phyloP scores from a whole-genome alignment of 2,113 vertebrate species.

The Grantiella picta region DNA sequence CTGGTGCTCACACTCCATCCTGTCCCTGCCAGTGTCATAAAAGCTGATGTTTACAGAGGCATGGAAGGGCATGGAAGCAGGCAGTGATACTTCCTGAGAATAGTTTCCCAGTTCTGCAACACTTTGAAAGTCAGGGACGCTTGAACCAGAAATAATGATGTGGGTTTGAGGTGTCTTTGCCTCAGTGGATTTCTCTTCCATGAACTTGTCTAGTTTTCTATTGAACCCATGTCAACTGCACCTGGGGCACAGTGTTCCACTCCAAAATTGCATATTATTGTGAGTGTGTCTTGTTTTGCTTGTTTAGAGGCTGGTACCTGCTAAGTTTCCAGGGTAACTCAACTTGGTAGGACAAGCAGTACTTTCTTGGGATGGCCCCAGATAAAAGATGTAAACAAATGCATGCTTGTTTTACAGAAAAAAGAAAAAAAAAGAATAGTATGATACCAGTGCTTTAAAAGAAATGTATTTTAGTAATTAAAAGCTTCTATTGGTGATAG shows the following conservation, averaged over 20 bases:
- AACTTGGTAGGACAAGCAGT: neutral
- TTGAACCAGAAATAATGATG: neutral
- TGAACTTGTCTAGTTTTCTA: neutral
- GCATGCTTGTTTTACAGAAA: neutral
- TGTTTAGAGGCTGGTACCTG: neutral
- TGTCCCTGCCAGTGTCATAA: neutral
- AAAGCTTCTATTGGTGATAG: neutral
- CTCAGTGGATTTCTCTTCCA: neutral
- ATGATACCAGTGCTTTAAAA: fast-evolving
- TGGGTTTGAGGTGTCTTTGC: neutral
- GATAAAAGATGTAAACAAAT: neutral
- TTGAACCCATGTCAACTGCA: neutral
- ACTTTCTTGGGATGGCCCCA: neutral
- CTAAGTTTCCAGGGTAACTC: neutral
- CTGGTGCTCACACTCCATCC: neutral
- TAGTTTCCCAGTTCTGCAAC: neutral
- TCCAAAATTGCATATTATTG: neutral
- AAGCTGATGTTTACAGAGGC: neutral
- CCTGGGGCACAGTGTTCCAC: neutral
- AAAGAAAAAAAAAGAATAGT: neutral
- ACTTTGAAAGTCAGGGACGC: neutral
- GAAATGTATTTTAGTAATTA: neutral
- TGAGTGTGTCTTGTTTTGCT: neutral
- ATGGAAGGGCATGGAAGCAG: neutral
- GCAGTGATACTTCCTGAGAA: neutral